A percentile compares a stretch with the other conserved stretches of the same genome.
Conservation (phyloP, 2,888 invertebrate genomes). For the Dynastes hyllus region DNA sequence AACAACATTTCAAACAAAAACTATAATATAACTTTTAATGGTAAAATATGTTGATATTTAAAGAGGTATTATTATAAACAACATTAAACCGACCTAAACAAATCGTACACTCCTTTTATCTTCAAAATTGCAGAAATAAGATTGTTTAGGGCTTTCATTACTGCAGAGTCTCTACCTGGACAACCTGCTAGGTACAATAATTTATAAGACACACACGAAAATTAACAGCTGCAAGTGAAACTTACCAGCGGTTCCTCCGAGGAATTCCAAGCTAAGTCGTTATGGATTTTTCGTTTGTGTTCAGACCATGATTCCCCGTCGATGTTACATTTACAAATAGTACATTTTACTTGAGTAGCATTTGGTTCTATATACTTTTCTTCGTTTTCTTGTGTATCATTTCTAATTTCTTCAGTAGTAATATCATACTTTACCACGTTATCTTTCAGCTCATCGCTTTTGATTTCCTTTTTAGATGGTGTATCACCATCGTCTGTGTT, state of each 20-base stretch:
- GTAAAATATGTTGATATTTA: constrained; percentile 11
- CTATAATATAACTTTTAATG: constrained; percentile 17
- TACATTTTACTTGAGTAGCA: constrained; percentile 65
- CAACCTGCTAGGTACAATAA: constrained; percentile 47
- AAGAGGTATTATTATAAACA: constrained; percentile 17
- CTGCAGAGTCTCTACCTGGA: constrained; percentile 46
- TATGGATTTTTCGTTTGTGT: constrained; percentile 72
- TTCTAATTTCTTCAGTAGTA: constrained; percentile 8
- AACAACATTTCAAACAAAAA: constrained; percentile 36
- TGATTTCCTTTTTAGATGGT: neutral
- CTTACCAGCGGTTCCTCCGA: constrained; percentile 74
- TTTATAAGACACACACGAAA: constrained; percentile 38
- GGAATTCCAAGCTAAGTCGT: constrained; percentile 75
- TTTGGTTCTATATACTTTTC: neutral
- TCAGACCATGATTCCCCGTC: constrained; percentile 71
- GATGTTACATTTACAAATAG: constrained; percentile 71
- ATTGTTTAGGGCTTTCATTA: constrained; percentile 43
- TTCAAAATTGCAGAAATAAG: constrained; percentile 41
- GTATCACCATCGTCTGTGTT: constrained; percentile 6
- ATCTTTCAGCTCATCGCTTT: neutral
- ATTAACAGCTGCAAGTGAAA: constrained; percentile 29
- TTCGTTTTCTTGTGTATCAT: constrained; percentile 10
- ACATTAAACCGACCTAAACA: constrained; percentile 45
- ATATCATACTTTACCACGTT: constrained; percentile 16
- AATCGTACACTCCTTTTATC: constrained; percentile 45